Conservation (phyloP, 2,888 invertebrate genomes). For the Troides oblongomaculatus region DNA sequence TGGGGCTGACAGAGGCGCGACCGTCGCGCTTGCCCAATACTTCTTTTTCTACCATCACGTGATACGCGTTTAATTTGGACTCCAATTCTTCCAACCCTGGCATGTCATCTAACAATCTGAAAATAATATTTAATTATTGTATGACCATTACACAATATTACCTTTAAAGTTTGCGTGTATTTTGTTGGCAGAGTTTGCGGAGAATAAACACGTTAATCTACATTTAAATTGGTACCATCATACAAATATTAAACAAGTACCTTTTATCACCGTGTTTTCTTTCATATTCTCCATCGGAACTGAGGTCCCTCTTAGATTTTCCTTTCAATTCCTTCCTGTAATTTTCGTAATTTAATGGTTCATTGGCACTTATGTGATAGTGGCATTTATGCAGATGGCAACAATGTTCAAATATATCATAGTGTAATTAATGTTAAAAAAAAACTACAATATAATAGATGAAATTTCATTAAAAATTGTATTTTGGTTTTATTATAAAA, state of each 20-base stretch:
- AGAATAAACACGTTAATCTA: no score
- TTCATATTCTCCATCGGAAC: conserved; percentile 75
- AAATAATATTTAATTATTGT: not conserved
- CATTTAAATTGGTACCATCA: not conserved
- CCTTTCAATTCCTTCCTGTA: conserved; percentile 73
- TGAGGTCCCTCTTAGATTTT: conserved; percentile 72
- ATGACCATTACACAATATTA: not conserved
- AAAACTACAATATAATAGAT: no score
- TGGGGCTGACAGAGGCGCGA: conserved; percentile 68
- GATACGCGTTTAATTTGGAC: conserved; percentile 88
- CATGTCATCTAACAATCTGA: conserved; percentile 82
- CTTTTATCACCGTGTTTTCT: conserved; percentile 74
- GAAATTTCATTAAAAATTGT: no score
- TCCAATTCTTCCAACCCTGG: conserved; percentile 88
- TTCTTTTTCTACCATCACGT: conserved; percentile 86
- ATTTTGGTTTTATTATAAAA: no score
- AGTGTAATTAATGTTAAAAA: not conserved
- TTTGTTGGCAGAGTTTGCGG: no score
- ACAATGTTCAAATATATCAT: not conserved
- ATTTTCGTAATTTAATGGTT: conserved; percentile 30
- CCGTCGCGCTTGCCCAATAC: conserved; percentile 73
- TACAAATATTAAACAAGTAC: conserved; percentile 43
- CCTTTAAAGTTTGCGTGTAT: no score
- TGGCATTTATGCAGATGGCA: not conserved
- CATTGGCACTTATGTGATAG: not conserved